Conservation (phyloP, 2,888 invertebrate genomes). For the Odontocerum albicorne region DNA sequence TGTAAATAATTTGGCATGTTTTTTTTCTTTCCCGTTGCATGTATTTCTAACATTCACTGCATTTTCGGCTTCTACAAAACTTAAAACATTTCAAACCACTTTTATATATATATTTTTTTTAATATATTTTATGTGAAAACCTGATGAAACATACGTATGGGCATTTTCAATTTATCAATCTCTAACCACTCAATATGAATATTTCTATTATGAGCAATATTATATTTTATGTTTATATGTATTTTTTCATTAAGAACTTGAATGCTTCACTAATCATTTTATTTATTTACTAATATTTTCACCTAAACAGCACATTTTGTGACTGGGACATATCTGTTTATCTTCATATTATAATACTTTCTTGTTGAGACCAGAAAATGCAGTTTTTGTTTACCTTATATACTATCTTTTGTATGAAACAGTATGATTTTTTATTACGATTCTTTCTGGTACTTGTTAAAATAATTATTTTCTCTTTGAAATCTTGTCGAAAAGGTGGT, state of each 20-base stretch:
- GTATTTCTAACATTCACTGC: slow-evolving; percentile 20
- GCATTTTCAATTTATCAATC: slow-evolving; percentile 31
- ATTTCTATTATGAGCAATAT: not conserved
- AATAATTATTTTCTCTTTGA: too few species aligned
- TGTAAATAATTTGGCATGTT: too few species aligned
- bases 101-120: slow-evolving; percentile 5
- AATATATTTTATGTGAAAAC: slow-evolving; percentile 1
- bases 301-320: too few species aligned
- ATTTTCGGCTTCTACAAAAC: slow-evolving; percentile 13
- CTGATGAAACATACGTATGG: slow-evolving; percentile 32
- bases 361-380: slow-evolving; percentile 14
- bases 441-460: too few species aligned
- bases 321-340: too few species aligned
- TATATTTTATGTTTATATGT: not conserved
- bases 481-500: too few species aligned
- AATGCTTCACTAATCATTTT: not conserved
- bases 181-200: not conserved
- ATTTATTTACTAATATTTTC: too few species aligned
- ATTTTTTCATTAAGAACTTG: slow-evolving; percentile 1
- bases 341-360: not conserved
- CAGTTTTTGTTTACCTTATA: slow-evolving; percentile 10
- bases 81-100: not conserved
- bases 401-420: too few species aligned
- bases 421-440: too few species aligned
- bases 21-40: too few species aligned